Evolutionary conservation across 2,888 invertebrate species (phyloP), one percentile per base, ranked within the genome.

Genomic region (Vesta saturnalis): DNA sequence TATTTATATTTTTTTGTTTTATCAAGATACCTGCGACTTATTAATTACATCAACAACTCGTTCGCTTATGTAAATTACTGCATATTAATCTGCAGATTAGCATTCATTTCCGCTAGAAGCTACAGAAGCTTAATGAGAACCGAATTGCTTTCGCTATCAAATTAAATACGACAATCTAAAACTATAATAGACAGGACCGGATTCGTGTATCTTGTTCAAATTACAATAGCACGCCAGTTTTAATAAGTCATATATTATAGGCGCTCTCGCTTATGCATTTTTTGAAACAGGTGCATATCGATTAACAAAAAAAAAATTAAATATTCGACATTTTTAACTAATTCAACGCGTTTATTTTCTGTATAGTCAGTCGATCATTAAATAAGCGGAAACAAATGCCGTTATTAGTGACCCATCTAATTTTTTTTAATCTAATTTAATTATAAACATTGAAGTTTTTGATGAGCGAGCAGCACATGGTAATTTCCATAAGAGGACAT

Each of bases 11-110:
- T 16, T 47, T 52, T 52, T 52, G 52, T 21, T n/a, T 19, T 67
- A 70, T 61, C 64, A 49, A 70, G 67, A 72, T 69, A 69, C 67
- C 69, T 71, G 65, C 61, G 66, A 72, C 72, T 74, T 74, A 71
- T 72, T 74, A 72, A 74, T 74, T 71, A 74, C 70, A 64, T 73
- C 72, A 73, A 71, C 73, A 73, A 71, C 69, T 72, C 61, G 72
- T 67, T 66, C 69, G 72, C 69, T 73, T 71, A 73, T 73, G 72
- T 63, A 72, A 73, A 73, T 73, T 65, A 43, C 57, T 68, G 73
- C 67, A 73, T 73, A 72, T 70, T 73, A 72, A 73, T 72, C 72
- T 67, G 64, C 64, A 46, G 66, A 70, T 73, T 73, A 72, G 69
- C 69, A 71, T 73, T 70, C 67, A 67, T 70, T 72, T 73, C 70